phyloP scores from a whole-genome alignment of 2,113 vertebrate genomes.

The Oreochromis aureus region DNA sequence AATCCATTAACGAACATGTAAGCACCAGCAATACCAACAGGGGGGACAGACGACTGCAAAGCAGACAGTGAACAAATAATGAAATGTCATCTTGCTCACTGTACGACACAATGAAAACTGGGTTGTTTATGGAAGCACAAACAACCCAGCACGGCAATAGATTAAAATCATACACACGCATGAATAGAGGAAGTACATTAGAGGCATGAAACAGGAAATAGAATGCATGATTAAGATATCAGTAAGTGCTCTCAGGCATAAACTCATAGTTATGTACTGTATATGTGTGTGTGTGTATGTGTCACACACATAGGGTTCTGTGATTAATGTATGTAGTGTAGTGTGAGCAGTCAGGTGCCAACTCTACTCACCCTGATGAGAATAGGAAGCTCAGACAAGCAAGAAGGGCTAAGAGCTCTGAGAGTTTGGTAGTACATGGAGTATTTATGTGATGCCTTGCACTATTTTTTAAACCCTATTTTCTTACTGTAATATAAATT shows the following conservation, averaged over 20 bases:
- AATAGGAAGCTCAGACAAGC: background rate
- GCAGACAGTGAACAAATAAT: background rate
- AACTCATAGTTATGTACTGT: background rate
- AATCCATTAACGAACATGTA: background rate
- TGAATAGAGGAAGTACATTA: background rate
- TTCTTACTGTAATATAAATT: background rate
- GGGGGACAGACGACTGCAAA: background rate
- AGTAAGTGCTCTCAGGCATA: constrained; percentile 24
- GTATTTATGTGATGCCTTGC: background rate
- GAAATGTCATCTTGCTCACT: background rate
- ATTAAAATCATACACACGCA: background rate
- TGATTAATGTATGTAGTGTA: constrained; percentile 25
- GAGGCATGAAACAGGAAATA: background rate
- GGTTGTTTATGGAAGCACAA: background rate
- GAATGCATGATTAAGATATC: constrained; percentile 12
- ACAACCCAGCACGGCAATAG: background rate
- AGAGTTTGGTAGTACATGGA: background rate
- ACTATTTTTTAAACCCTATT: background rate
- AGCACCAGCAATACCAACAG: background rate
- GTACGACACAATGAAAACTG: background rate
- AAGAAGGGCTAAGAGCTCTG: background rate
- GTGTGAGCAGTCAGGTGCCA: constrained; percentile 29
- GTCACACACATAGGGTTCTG: constrained; percentile 6
- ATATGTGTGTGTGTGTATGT: background rate
- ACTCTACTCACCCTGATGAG: constrained; percentile 20